Base-by-base conservation (phyloP, 1,140 invertebrate species). In the Aphaenogaster rudis region DNA sequence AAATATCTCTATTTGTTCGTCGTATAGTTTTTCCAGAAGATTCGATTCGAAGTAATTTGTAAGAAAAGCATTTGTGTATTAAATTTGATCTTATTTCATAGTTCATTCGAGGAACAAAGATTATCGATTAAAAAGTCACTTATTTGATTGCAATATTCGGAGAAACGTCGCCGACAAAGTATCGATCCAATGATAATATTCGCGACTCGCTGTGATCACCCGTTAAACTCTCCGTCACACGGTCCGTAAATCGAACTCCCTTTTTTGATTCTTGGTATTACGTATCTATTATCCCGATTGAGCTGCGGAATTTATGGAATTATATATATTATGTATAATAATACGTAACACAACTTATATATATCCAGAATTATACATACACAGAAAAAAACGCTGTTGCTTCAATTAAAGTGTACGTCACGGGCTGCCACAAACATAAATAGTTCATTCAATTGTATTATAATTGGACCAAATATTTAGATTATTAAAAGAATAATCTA, bases 161-260 rank as follows among this genome's bases (percentile, higher is more conserved):
- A 61, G 80, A 82, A 82, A 61, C 28, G 3, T 74, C 45, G 42
- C n/a, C 54, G 50, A 13, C 66, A 66, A 71, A 54, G 3, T 45
- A 33, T 81, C n/a, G 42, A 39, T 74, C 21, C 36, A 2, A 45
- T 57, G 50, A 84, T 82, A 69, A 61, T 8, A 15, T 59, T 42
- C 17, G 66, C 79, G 80, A 84, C 80, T 76, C 48, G 80, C 54
- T 84, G 71, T 84, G 80, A 84, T 84, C 80, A 84, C 80, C 54
- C 69, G 69, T 84, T 84, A 84, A 84, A 84, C 80, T 84, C 69
- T 84, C 80, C 80, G 80, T 84, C 69, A 64, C 80, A 84, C 80
- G 80, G 80, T 42, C 28, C 33, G 8, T 28, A 59, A 50, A 50
- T 61, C 69, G 33, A 76, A 4, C 28, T 84, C 9, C n/a, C 78